Evolutionary conservation across 1,140 invertebrate genomes (phyloP).

Genomic region (Metaphire vulgaris): DNA sequence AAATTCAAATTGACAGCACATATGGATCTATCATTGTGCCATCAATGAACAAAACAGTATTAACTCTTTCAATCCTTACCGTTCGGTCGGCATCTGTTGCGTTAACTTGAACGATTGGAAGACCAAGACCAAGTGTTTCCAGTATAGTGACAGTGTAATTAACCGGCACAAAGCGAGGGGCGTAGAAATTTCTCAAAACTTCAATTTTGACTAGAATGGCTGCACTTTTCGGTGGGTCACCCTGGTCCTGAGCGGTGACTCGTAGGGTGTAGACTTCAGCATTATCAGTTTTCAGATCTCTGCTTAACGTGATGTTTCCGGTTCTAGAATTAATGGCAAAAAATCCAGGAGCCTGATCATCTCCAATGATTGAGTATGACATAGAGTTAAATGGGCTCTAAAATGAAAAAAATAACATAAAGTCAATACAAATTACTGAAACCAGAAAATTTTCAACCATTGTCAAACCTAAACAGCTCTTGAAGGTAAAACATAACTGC

Average conservation of each 20-base stretch:
- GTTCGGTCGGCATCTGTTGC: conserved; percentile 33
- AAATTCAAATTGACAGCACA: no score
- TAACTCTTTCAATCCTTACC: no score
- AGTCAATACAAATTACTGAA: no score
- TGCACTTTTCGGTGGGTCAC: conserved; percentile 17
- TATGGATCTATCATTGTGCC: no score
- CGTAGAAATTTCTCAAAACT: conserved; percentile 23
- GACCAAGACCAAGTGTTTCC: conserved; percentile 23
- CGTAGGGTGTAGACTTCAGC: conserved; percentile 28
- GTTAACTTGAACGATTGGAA: conserved; percentile 21
- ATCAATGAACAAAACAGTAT: no score
- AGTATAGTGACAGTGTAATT: conserved; percentile 22
- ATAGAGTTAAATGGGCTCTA: conserved; percentile 35
- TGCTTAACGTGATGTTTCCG: conserved; percentile 34
- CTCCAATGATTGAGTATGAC: conserved; percentile 38
- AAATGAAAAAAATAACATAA: conserved; percentile 22
- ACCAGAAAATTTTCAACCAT: conserved; percentile 9
- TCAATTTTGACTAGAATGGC: conserved; percentile 15
- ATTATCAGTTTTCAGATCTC: conserved; percentile 22
- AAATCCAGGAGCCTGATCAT: conserved; percentile 30
- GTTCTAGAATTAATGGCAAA: conserved; percentile 32
- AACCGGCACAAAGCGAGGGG: conserved; percentile 5
- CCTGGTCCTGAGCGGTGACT: conserved; percentile 15
- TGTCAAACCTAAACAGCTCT: neutral
- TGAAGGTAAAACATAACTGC: no score